phyloP scores from a whole-genome alignment of 2,797 vertebrate genomes.

The Hippoglossus hippoglossus region DNA sequence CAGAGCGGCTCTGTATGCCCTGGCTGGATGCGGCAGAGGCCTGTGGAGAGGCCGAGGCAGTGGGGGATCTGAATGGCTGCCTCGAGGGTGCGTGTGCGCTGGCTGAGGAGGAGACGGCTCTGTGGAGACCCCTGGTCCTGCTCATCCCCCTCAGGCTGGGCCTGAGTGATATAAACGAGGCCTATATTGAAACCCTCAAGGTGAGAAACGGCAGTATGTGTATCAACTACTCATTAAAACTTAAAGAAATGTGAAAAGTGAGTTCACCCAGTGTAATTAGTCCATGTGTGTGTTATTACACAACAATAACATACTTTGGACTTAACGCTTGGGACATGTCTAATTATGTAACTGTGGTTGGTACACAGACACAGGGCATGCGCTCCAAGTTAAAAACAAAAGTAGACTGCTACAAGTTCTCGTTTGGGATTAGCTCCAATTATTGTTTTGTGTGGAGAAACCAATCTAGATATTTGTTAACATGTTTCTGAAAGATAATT shows the following conservation, averaged over 20 bases:
- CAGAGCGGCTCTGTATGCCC: slow-evolving; percentile 92
- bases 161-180: slow-evolving; percentile 96
- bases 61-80: slow-evolving; percentile 88
- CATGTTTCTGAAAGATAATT: background rate
- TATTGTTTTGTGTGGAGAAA: too few relatives aligned
- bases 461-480: background rate
- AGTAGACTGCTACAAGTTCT: too few relatives aligned
- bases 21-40: slow-evolving; percentile 78
- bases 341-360: background rate
- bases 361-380: too few relatives aligned
- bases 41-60: slow-evolving; percentile 68
- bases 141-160: slow-evolving; percentile 97
- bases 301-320: background rate
- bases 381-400: too few relatives aligned
- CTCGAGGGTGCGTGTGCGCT: slow-evolving; percentile 84
- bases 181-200: slow-evolving; percentile 97
- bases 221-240: background rate
- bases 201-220: slow-evolving; percentile 67
- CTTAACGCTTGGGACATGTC: background rate
- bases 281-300: background rate
- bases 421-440: too few relatives aligned
- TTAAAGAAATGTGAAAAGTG: too few relatives aligned
- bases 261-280: background rate
- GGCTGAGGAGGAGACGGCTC: slow-evolving; percentile 77
- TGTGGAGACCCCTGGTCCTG: slow-evolving; percentile 95